Base-by-base conservation (phyloP, 2,113 vertebrate genomes). In the Thermophis baileyi region DNA sequence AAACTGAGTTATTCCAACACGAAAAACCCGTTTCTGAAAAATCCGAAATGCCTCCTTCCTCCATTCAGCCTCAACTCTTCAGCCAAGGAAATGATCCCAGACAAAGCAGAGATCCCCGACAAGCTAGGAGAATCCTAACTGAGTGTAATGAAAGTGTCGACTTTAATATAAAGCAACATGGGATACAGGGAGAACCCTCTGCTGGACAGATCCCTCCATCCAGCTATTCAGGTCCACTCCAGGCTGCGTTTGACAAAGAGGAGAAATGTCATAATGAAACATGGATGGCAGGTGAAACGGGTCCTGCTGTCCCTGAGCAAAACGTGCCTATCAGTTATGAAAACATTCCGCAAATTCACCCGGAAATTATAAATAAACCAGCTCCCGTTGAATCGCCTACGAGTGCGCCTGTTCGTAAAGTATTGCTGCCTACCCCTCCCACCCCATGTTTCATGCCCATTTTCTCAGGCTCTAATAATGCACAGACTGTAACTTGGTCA, bases 61-160 rank as follows among this genome's bases (percentile, higher is more conserved):
- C 94, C 49, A 91, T 90, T 87, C 97, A 95, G 81, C 69, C 95
- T 89, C 98, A 97, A 88, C 90, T 97, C 46, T 95, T 98, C 9
- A 98, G 97, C 96, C 98, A 98, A 53, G 96, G 88, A 93, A 95
- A 97, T 89, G 99, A 99, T 92, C 97, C 98, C 0, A 97, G 99
- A 90, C 99, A 98, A 93, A 98, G 91, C 86, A 98, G 99, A 94
- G 99, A 99, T 95, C 98, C 98, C 20, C 97, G 98, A 22, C 98
- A 99, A 92, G 96, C 98, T 2, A 96, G 97, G 94, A 97, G 96
- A 8, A 97, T 98, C 57, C 94, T 60, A 0, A 94, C 97, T 0
- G 98, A 98, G 91, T 94, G 86, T n/a, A 94, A 54, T 0, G 97
- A 97, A 87, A 91, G 1, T 1, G 89, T 50, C 27, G 95, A 95